Conservation (phyloP, 2,797 vertebrate genomes). For the Euthynnus affinis region DNA sequence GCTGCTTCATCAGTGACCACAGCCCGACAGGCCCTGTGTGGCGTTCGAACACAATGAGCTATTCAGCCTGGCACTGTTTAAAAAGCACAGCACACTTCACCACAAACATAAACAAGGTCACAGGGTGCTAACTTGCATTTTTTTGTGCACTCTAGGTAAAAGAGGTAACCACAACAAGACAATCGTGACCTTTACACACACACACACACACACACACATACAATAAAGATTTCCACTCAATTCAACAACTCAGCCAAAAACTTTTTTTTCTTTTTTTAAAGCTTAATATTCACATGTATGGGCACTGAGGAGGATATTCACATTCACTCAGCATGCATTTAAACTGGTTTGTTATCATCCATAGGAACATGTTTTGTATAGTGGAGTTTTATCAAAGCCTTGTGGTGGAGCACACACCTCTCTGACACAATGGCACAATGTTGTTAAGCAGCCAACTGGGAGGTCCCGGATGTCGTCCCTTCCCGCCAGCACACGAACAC, state of each 20-base stretch:
- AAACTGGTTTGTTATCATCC: neutral
- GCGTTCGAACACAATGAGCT: slow-evolving; percentile 62
- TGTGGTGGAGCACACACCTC: neutral
- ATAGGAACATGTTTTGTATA: neutral
- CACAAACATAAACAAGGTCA: slow-evolving; percentile 44
- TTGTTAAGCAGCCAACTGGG: slow-evolving; percentile 13
- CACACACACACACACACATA: too few relatives aligned
- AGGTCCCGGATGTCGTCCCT: slow-evolving; percentile 1
- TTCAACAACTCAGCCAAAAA: slow-evolving; percentile 13
- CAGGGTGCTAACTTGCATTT: slow-evolving; percentile 36
- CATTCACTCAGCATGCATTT: neutral
- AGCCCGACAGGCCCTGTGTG: slow-evolving; percentile 26
- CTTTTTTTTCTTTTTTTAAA: neutral
- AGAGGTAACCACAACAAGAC: slow-evolving; percentile 31
- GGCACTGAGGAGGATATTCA: neutral
- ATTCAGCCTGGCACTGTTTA: slow-evolving; percentile 52
- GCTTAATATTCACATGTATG: neutral
- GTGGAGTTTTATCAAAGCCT: neutral
- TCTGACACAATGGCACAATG: slow-evolving; percentile 24
- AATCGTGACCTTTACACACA: slow-evolving; percentile 26
- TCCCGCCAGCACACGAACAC: slow-evolving; percentile 1
- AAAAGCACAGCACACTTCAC: slow-evolving; percentile 41
- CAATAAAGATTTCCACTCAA: slow-evolving; percentile 1
- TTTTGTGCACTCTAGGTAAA: slow-evolving; percentile 23
- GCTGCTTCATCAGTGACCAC: slow-evolving; percentile 63